phyloP scores from a whole-genome alignment of 2,797 vertebrate genomes.

The Poecile montanus region DNA sequence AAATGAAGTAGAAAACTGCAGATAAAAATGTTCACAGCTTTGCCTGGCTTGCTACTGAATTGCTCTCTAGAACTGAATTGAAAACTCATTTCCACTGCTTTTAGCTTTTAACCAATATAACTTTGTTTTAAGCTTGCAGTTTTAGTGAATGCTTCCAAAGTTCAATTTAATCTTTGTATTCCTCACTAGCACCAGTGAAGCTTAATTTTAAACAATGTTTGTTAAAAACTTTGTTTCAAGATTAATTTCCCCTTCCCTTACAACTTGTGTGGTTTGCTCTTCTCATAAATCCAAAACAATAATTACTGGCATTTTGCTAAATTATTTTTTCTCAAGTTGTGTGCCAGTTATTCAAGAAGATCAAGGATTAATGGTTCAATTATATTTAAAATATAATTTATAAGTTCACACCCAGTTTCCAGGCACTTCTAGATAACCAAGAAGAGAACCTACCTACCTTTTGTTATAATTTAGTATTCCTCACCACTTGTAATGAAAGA shows the following conservation, averaged over 20 bases:
- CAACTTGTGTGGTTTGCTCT: background rate
- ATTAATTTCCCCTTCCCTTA: conserved; percentile 52
- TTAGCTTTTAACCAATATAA: conserved; percentile 55
- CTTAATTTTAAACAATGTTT: conserved; percentile 24
- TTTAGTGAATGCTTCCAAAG: background rate
- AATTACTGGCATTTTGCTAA: background rate
- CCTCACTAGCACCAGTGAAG: background rate
- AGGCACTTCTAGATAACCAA: background rate
- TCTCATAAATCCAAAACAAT: conserved; percentile 7
- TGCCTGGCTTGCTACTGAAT: background rate
- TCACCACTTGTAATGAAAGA: conserved; percentile 6
- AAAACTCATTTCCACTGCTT: conserved; percentile 26
- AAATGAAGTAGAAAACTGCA: background rate
- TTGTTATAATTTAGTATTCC: background rate
- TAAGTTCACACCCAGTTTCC: background rate
- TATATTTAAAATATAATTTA: conserved; percentile 8
- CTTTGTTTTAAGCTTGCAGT: background rate
- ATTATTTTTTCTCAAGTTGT: background rate
- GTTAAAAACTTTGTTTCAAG: conserved; percentile 60
- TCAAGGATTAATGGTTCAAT: background rate
- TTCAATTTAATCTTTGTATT: conserved; percentile 28
- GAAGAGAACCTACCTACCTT: conserved; percentile 2
- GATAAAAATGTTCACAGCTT: background rate
- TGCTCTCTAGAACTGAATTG: background rate
- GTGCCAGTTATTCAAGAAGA: background rate